phyloP scores from a whole-genome alignment of 2,888 invertebrate species.

The Gryllus longicercus region DNA sequence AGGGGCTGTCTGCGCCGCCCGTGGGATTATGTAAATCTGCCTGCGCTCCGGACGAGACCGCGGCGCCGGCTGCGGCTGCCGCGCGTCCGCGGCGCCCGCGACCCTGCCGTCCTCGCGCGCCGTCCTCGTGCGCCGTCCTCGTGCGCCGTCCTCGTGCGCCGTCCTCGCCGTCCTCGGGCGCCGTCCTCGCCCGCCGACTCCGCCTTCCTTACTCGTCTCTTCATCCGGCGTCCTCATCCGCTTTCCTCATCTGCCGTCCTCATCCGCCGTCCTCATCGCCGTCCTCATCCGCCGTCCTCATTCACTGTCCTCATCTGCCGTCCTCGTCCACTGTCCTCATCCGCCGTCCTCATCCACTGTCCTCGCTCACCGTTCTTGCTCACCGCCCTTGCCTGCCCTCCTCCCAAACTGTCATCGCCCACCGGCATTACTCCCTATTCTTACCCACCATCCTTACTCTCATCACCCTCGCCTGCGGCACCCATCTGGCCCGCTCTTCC shows the following conservation, averaged over 20 bases:
- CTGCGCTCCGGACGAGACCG: background rate
- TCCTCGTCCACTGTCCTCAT: background rate
- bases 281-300: background rate
- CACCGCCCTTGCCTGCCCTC: no score
- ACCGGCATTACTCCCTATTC: no score
- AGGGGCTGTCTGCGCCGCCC: background rate
- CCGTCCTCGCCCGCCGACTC: background rate
- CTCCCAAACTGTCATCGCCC: no score
- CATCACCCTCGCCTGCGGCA: no score
- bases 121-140: background rate
- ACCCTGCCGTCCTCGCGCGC: background rate
- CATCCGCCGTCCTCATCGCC: background rate
- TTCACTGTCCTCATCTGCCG: background rate
- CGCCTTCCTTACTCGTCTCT: background rate
- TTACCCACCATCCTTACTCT: no score
- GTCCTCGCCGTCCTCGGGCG: background rate
- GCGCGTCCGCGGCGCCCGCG: background rate
- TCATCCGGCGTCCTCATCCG: background rate
- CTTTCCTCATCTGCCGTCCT: background rate
- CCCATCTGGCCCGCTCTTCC: no score
- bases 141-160: background rate
- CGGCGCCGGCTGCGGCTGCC: background rate
- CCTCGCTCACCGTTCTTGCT: background rate
- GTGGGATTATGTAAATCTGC: constrained; percentile 5
- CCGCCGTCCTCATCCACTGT: background rate